Evolutionary conservation across 2,888 invertebrate species (phyloP).

Genomic region (Biston stratarius): DNA sequence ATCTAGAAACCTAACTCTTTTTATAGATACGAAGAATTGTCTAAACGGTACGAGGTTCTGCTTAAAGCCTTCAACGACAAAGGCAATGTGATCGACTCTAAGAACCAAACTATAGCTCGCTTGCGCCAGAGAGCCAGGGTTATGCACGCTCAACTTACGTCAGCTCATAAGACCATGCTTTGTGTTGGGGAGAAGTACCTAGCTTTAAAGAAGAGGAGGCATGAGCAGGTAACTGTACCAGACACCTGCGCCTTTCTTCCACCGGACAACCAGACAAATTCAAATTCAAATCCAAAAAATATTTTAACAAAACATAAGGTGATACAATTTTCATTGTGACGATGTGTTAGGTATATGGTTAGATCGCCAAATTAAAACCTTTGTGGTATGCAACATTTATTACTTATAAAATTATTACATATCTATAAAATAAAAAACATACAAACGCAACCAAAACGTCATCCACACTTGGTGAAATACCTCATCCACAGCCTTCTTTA

Average conservation of each 20-base stretch:
- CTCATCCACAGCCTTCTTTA: too few species aligned
- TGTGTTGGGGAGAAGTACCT: slow-evolving; percentile 73
- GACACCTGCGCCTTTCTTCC: background rate
- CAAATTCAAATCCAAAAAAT: too few species aligned
- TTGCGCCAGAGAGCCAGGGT: slow-evolving; percentile 53
- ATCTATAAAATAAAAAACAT: too few species aligned
- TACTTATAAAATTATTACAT: too few species aligned
- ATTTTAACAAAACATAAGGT: too few species aligned
- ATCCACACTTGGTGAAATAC: too few species aligned
- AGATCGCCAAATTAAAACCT: too few species aligned
- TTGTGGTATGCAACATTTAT: too few species aligned
- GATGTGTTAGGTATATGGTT: too few species aligned
- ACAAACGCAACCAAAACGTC: too few species aligned
- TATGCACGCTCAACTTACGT: slow-evolving; percentile 59
- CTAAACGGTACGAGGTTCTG: slow-evolving; percentile 69
- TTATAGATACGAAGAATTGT: slow-evolving; percentile 74
- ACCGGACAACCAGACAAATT: too few species aligned
- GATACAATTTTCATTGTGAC: too few species aligned
- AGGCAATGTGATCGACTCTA: slow-evolving; percentile 52
- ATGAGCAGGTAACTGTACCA: slow-evolving; percentile 56
- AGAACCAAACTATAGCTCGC: slow-evolving; percentile 57
- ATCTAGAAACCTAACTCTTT: background rate
- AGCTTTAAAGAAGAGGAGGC: slow-evolving; percentile 60
- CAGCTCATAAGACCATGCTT: slow-evolving; percentile 65
- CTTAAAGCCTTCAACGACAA: slow-evolving; percentile 67